These are phyloP conservation scores for Eudasyphora cyanicolor DNA, from an alignment of 2,888 invertebrate species.

Conservation along the genomic window DNA sequence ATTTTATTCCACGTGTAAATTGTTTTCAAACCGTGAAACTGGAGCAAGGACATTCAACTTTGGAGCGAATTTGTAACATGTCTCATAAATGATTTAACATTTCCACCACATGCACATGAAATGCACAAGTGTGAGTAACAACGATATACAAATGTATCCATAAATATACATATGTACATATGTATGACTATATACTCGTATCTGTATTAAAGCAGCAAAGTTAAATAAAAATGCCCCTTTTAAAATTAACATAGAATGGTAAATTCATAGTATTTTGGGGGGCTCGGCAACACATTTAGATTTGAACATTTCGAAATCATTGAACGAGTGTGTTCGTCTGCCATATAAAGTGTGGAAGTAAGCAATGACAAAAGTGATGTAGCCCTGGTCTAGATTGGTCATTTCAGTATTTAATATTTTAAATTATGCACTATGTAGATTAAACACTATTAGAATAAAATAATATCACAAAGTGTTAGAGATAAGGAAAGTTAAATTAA, in stretches of 20 bases:
- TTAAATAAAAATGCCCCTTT: not conserved
- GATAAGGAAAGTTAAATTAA: no score
- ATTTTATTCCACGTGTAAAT: conserved; percentile 59
- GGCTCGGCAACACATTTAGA: not conserved
- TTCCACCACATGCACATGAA: conserved; percentile 1
- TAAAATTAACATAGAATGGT: conserved; percentile 22
- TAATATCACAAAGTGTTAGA: no score
- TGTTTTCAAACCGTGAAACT: conserved; percentile 63
- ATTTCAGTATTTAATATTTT: not conserved
- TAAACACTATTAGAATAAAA: no score
- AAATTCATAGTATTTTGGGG: not conserved
- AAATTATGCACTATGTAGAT: no score
- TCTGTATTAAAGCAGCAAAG: not conserved
- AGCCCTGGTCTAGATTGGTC: not conserved
- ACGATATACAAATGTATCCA: no score
- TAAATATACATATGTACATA: no score
- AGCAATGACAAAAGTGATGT: not conserved
- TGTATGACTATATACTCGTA: not conserved
- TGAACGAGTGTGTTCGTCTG: not conserved
- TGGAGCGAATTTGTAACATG: conserved; percentile 51
- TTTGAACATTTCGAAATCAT: not conserved
- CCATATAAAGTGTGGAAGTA: no score
- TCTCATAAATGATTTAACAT: conserved; percentile 27
- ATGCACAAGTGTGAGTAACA: not conserved
- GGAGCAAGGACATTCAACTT: conserved; percentile 68